Conservation (phyloP, 2,888 invertebrate genomes). For the Megaustenia siamemsis region DNA sequence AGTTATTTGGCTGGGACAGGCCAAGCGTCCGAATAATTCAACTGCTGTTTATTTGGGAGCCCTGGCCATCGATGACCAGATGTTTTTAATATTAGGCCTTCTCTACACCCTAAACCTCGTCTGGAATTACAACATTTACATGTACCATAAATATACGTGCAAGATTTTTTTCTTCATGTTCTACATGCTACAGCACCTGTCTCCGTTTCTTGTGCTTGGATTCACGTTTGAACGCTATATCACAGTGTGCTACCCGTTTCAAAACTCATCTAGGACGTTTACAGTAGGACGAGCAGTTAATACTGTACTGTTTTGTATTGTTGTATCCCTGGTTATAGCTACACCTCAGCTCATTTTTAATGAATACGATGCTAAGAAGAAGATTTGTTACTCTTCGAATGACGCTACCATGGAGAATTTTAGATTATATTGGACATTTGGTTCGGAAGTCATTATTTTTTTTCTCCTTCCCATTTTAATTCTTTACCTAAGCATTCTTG, state of each 20-base stretch:
- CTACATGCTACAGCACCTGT: conserved; percentile 69
- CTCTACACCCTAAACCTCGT: conserved; percentile 66
- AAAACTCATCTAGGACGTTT: conserved; percentile 69
- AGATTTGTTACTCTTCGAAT: conserved; percentile 59
- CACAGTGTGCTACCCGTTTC: conserved; percentile 70
- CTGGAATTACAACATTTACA: conserved; percentile 67
- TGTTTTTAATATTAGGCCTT: conserved; percentile 72
- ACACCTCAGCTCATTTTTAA: conserved; percentile 70
- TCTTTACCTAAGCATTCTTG: conserved; percentile 71
- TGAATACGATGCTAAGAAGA: conserved; percentile 59
- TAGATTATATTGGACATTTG: conserved; percentile 68
- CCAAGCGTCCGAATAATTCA: conserved; percentile 77
- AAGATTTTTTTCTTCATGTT: conserved; percentile 66
- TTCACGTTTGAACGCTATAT: conserved; percentile 75
- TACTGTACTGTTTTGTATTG: conserved; percentile 58
- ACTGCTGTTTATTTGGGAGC: conserved; percentile 79
- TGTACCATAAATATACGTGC: conserved; percentile 60
- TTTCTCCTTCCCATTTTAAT: conserved; percentile 67
- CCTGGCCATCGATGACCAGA: conserved; percentile 74
- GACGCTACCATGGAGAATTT: conserved; percentile 58
- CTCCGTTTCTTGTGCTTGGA: conserved; percentile 71
- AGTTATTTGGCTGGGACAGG: conserved; percentile 75
- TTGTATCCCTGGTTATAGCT: conserved; percentile 59
- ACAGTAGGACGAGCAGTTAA: conserved; percentile 66
- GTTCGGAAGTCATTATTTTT: conserved; percentile 67